Percentiles rank a stretch among this genome's conserved stretches.
These are phyloP conservation scores for Coleophora flavipennella DNA, from an alignment of 2,888 invertebrate species.

Conservation along the genomic window DNA sequence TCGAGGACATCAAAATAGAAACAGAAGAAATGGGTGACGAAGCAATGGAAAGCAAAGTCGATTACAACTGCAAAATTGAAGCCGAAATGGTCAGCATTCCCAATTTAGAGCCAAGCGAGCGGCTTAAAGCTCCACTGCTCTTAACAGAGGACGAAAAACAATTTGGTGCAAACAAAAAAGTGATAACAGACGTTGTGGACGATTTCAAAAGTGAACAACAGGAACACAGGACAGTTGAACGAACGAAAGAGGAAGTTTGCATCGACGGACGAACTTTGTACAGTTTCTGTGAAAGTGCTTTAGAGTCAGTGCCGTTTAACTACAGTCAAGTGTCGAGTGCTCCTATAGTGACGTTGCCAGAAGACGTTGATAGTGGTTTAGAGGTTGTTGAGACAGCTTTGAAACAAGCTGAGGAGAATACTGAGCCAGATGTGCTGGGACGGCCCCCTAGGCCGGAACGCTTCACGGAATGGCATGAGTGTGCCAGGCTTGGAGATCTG, in stretches of 20 bases:
- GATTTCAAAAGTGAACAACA: constrained; percentile 29
- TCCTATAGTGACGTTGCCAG: constrained; percentile 32
- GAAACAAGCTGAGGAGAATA: constrained; percentile 10
- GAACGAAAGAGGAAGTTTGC: constrained; percentile 42
- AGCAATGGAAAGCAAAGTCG: constrained; percentile 7
- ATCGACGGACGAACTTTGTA: constrained; percentile 39
- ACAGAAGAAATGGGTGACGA: constrained; percentile 9
- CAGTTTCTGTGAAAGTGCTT: constrained; percentile 25
- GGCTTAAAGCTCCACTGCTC: constrained; percentile 45
- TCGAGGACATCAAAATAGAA: constrained; percentile 19
- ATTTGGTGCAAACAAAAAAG: constrained; percentile 10
- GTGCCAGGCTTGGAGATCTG: constrained; percentile 85
- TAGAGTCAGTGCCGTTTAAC: constrained; percentile 28
- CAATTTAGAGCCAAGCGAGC: constrained; percentile 41
- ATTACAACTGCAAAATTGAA: constrained; percentile 13
- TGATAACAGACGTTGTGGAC: constrained; percentile 10
- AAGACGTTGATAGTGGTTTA: constrained; percentile 14
- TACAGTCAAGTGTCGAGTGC: constrained; percentile 36
- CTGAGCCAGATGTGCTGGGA: constrained; percentile 28
- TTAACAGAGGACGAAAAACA: constrained; percentile 29
- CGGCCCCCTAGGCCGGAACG: constrained; percentile 42
- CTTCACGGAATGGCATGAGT: constrained; percentile 95
- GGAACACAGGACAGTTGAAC: constrained; percentile 55
- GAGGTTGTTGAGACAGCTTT: constrained; percentile 18
- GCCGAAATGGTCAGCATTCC: constrained; percentile 28